Conservation (phyloP, 2,888 invertebrate genomes). For the Caradrina kadenii region DNA sequence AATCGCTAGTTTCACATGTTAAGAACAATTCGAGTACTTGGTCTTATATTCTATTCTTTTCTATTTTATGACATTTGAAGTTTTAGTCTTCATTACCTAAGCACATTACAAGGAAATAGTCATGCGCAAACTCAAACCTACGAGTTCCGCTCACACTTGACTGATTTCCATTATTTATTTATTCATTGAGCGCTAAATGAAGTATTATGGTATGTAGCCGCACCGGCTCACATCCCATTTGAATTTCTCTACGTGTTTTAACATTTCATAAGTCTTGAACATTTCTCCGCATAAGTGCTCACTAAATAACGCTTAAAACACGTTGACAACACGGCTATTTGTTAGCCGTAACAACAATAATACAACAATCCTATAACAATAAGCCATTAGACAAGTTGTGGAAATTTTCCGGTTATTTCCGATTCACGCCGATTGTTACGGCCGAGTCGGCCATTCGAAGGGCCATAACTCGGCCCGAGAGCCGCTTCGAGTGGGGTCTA, state of each 20-base stretch:
- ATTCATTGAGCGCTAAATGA: conserved; percentile 57
- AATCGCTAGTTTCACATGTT: too few relatives aligned
- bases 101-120: conserved; percentile 13
- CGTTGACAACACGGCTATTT: conserved; percentile 79
- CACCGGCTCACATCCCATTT: conserved; percentile 39
- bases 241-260: conserved; percentile 56
- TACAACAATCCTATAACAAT: conserved; percentile 85
- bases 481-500: conserved; percentile 87
- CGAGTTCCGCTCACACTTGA: conserved; percentile 46
- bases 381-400: conserved; percentile 88
- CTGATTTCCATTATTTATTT: conserved; percentile 58
- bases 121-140: conserved; percentile 18
- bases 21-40: too few relatives aligned
- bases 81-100: too few relatives aligned
- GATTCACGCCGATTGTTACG: conserved; percentile 88
- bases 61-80: too few relatives aligned
- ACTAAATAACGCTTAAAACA: conserved; percentile 79
- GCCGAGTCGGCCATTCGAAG: conserved; percentile 79
- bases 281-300: conserved; percentile 65
- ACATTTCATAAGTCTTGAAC: conserved; percentile 61
- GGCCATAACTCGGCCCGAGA: conserved; percentile 81
- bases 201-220: conserved; percentile 45
- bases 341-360: conserved; percentile 77
- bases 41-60: too few relatives aligned
- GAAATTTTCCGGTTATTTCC: conserved; percentile 90